phyloP scores from a whole-genome alignment of 2,888 invertebrate genomes.

The Mesochorus sp. region DNA sequence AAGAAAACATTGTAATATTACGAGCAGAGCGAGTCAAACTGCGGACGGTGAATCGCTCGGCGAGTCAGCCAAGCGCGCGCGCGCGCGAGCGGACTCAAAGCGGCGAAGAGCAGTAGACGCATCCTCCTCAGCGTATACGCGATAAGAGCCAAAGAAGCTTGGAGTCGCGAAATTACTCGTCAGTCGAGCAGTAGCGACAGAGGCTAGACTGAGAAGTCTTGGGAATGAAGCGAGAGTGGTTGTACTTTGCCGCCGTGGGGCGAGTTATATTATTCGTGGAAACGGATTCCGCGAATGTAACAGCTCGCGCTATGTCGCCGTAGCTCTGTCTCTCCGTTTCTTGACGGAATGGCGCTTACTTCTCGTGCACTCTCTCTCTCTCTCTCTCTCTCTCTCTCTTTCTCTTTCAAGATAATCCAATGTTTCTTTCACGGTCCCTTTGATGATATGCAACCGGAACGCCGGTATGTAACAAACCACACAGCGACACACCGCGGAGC shows the following conservation, averaged over 20 bases:
- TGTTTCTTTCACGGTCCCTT: conserved; percentile 42
- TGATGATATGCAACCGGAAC: conserved; percentile 16
- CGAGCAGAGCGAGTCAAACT: not conserved
- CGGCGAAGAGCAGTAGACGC: no score
- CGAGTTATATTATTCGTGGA: conserved; percentile 56
- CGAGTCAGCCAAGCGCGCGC: conserved; percentile 22
- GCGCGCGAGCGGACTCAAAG: no score
- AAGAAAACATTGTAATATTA: conserved; percentile 27
- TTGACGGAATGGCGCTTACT: no score
- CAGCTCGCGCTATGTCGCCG: not conserved
- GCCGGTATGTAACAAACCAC: not conserved
- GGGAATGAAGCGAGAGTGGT: conserved; percentile 18
- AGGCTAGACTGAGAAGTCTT: conserved; percentile 16
- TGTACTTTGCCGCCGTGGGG: conserved; percentile 1
- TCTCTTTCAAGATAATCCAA: not conserved
- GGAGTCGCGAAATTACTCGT: conserved; percentile 20
- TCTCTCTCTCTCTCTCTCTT: not conserved
- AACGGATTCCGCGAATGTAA: conserved; percentile 39
- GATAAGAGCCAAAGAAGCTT: conserved; percentile 39
- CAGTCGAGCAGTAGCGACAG: conserved; percentile 3
- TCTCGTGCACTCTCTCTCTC: not conserved
- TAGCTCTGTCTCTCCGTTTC: not conserved
- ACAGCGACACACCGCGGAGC: not conserved
- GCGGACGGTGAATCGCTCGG: not conserved
- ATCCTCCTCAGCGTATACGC: no score